Evolutionary conservation across 2,797 vertebrate species (phyloP).

Genomic region (Coccyzus lansbergi): DNA sequence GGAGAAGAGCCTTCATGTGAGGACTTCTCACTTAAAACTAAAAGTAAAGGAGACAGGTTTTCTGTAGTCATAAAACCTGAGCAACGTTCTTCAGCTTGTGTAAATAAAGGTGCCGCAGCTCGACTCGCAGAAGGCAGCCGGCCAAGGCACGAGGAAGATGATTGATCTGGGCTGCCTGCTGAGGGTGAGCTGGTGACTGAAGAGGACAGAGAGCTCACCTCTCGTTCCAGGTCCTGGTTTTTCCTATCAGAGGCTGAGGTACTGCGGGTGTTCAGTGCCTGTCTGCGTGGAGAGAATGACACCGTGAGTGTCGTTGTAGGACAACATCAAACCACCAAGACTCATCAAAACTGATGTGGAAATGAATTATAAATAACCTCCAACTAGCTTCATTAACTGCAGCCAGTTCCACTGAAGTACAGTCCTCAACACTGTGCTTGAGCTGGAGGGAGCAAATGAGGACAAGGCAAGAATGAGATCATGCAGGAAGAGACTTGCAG

Average conservation of each 20-base stretch:
- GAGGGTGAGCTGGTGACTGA: background rate
- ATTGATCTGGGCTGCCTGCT: background rate
- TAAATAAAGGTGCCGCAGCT: background rate
- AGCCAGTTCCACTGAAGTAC: background rate
- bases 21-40: background rate
- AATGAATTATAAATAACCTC: conserved; percentile 16
- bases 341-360: background rate
- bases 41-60: background rate
- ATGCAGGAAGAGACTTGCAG: background rate
- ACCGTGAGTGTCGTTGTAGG: background rate
- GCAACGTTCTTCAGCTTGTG: background rate
- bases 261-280: background rate
- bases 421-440: background rate
- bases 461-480: background rate
- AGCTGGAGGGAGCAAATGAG: background rate
- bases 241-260: background rate
- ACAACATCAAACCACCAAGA: background rate
- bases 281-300: background rate
- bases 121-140: background rate
- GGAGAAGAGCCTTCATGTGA: background rate
- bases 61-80: background rate
- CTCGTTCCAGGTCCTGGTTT: background rate
- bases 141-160: background rate
- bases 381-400: background rate
- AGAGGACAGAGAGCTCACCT: background rate